Evolutionary conservation across 2,797 vertebrate species (phyloP).

Genomic region (Melanotaenia pygmaea): DNA sequence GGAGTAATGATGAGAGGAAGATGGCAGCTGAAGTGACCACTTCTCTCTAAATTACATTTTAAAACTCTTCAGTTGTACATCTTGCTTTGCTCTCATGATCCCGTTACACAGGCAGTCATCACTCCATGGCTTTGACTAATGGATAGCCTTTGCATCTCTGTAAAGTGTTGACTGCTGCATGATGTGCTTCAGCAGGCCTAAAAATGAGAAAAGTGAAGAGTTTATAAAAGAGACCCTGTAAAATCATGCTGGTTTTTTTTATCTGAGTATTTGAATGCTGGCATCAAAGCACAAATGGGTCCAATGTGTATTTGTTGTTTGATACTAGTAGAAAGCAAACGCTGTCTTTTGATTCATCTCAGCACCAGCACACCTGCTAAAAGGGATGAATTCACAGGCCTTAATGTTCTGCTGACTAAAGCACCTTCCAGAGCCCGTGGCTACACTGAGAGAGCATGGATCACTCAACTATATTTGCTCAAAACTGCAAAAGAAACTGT

Average conservation of each 20-base stretch:
- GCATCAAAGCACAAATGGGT: conserved; percentile 36
- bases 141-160: conserved; percentile 62
- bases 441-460: conserved; percentile 20
- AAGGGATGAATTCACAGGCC: conserved; percentile 32
- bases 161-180: conserved; percentile 44
- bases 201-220: conserved; percentile 69
- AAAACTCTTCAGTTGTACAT: conserved; percentile 35
- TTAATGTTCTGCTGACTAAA: conserved; percentile 32
- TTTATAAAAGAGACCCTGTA: conserved; percentile 43
- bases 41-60: conserved; percentile 32
- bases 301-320: conserved; percentile 49
- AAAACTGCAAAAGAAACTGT: conserved; percentile 53
- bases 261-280: conserved; percentile 36
- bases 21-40: conserved; percentile 4
- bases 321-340: conserved; percentile 29
- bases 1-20: conserved; percentile 25
- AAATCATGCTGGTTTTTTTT: conserved; percentile 45
- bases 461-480: conserved; percentile 46
- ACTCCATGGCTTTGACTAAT: conserved; percentile 71
- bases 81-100: conserved; percentile 57
- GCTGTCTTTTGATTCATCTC: conserved; percentile 55
- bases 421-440: conserved; percentile 25
- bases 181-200: conserved; percentile 67
- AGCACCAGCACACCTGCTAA: conserved; percentile 52
- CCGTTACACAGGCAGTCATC: conserved; percentile 62